Conservation (phyloP, 2,888 invertebrate species). For the Pemphredon lugubris region DNA sequence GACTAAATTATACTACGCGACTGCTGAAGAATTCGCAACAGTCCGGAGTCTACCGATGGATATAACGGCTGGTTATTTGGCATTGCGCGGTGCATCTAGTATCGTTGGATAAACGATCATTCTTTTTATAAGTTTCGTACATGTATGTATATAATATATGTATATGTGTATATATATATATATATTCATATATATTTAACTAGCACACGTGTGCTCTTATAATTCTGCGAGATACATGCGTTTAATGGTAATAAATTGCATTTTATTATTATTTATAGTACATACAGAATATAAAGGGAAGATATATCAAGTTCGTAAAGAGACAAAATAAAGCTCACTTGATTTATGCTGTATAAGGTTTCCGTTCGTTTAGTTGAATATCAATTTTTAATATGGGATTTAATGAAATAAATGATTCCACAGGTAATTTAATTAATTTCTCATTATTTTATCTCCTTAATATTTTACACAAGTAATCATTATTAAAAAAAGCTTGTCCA, state of each 20-base stretch:
- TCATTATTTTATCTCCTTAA: constrained; percentile 63
- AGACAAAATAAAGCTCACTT: constrained; percentile 22
- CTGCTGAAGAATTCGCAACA: constrained; percentile 93
- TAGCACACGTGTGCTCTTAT: too few species aligned
- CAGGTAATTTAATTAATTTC: constrained; percentile 46
- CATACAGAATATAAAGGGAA: constrained; percentile 13
- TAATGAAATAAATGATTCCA: constrained; percentile 56
- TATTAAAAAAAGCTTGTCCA: constrained; percentile 76
- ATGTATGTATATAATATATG: constrained; percentile 7
- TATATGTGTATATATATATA: constrained; percentile 7
- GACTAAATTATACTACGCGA: constrained; percentile 92
- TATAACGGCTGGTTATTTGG: constrained; percentile 94
- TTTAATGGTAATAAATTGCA: too few species aligned
- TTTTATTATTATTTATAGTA: constrained; percentile 1
- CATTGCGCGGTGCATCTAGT: constrained; percentile 91
- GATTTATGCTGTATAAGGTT: background rate
- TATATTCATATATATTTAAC: too few species aligned
- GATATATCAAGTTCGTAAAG: constrained; percentile 16
- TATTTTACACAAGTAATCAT: constrained; percentile 75
- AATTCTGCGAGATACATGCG: constrained; percentile 4
- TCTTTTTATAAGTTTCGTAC: too few species aligned
- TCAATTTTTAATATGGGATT: constrained; percentile 26
- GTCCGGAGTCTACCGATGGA: constrained; percentile 94
- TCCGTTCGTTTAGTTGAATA: background rate
- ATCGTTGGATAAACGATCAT: constrained; percentile 84